Conservation (phyloP, 2,797 vertebrate genomes). For the Eleutherodactylus coqui region DNA sequence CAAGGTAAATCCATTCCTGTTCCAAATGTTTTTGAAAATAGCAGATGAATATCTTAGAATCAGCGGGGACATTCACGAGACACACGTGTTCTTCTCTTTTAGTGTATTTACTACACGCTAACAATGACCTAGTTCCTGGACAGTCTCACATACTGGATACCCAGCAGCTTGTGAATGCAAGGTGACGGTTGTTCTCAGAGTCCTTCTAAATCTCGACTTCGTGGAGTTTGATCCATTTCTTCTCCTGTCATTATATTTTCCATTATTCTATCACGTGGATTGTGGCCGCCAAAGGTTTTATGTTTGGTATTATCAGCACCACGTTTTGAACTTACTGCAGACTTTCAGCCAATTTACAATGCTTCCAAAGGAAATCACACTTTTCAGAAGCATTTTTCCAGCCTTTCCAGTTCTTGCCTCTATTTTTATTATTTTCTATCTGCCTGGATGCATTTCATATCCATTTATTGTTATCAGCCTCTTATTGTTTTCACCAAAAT, state of each 20-base stretch:
- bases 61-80: too few relatives aligned
- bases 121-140: neutral
- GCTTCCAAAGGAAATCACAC: conserved; percentile 20
- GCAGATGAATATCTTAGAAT: too few relatives aligned
- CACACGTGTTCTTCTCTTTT: too few relatives aligned
- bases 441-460: neutral
- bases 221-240: neutral
- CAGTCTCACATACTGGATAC: neutral
- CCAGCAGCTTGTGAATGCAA: neutral
- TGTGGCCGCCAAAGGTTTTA: neutral
- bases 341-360: conserved; percentile 2
- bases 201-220: neutral
- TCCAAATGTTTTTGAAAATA: too few relatives aligned
- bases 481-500: conserved; percentile 10
- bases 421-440: neutral
- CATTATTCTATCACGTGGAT: neutral
- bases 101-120: too few relatives aligned
- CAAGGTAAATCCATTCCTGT: too few relatives aligned
- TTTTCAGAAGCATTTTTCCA: conserved; percentile 33
- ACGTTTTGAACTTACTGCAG: conserved; percentile 7
- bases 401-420: neutral
- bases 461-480: neutral
- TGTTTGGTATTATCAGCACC: conserved; percentile 19
- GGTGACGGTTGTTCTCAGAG: neutral
- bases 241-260: conserved; percentile 7